Conservation (phyloP, 1,140 invertebrate species). For the Agrilus planipennis region DNA sequence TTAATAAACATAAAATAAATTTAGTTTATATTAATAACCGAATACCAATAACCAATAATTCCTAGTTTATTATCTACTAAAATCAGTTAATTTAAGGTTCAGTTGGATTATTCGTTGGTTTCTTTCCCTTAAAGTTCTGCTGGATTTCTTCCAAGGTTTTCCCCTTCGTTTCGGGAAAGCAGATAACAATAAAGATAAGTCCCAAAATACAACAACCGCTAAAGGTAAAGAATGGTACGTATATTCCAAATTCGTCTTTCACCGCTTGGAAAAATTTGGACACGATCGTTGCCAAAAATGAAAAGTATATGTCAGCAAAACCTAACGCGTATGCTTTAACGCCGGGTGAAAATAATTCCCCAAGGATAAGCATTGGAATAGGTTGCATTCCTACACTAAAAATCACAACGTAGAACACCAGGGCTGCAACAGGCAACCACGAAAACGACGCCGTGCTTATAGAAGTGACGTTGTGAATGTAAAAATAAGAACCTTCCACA, state of each 20-base stretch:
- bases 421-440: slow-evolving; percentile 47
- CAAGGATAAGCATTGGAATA: slow-evolving; percentile 57
- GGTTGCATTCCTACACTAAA: slow-evolving; percentile 59
- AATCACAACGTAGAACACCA: slow-evolving; percentile 56
- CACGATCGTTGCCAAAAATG: slow-evolving; percentile 57
- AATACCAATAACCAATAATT: too few species aligned
- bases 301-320: slow-evolving; percentile 56
- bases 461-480: background rate
- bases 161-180: slow-evolving; percentile 72
- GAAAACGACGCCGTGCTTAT: slow-evolving; percentile 19
- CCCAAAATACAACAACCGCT: slow-evolving; percentile 49
- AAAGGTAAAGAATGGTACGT: slow-evolving; percentile 65
- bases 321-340: slow-evolving; percentile 57
- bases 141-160: slow-evolving; percentile 51
- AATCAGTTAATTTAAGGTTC: too few species aligned
- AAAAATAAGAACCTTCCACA: slow-evolving; percentile 48
- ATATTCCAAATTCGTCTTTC: slow-evolving; percentile 44
- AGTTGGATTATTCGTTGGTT: too few species aligned
- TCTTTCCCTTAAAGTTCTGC: too few species aligned
- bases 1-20: too few species aligned
- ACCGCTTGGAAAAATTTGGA: slow-evolving; percentile 62
- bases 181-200: slow-evolving; percentile 47
- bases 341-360: slow-evolving; percentile 62
- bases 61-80: too few species aligned
- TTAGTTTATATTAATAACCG: too few species aligned